Percentiles rank a stretch among this genome's conserved stretches.
phyloP scores from a whole-genome alignment of 2,113 vertebrate species.

The Oenanthe oenanthe region DNA sequence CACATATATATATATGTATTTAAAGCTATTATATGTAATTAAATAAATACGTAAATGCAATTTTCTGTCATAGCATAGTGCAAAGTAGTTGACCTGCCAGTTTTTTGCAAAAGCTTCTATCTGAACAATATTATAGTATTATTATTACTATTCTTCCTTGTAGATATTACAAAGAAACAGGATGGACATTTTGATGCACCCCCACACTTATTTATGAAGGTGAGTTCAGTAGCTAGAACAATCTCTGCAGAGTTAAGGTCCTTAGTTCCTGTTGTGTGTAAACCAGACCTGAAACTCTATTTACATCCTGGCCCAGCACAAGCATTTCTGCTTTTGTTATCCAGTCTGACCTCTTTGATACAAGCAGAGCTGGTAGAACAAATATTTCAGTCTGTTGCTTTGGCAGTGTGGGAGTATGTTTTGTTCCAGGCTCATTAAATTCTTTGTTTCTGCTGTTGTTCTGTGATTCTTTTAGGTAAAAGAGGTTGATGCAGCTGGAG shows the following conservation, averaged over 20 bases:
- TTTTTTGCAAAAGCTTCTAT: background rate
- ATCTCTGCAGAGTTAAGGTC: constrained; percentile 1
- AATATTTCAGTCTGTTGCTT: background rate
- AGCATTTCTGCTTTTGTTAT: background rate
- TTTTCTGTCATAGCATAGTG: background rate
- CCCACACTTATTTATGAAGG: constrained; percentile 91
- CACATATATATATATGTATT: background rate
- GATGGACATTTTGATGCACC: constrained; percentile 93
- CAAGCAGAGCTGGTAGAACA: background rate
- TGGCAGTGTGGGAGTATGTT: background rate
- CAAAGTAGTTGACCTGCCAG: background rate
- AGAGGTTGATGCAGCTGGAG: constrained; percentile 92
- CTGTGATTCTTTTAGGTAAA: constrained; percentile 81
- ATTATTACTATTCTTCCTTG: constrained; percentile 48
- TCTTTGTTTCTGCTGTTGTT: constrained; percentile 40
- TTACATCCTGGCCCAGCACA: background rate
- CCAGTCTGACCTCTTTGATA: background rate
- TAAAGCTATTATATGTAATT: background rate
- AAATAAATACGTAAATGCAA: background rate
- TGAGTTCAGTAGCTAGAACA: constrained; percentile 69
- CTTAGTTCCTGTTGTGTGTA: background rate
- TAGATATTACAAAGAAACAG: constrained; percentile 94
- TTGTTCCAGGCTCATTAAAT: background rate
- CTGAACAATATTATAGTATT: constrained; percentile 7
- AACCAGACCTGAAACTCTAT: background rate